Conservation (phyloP, 2,888 invertebrate species). For the Euplexia lucipara region DNA sequence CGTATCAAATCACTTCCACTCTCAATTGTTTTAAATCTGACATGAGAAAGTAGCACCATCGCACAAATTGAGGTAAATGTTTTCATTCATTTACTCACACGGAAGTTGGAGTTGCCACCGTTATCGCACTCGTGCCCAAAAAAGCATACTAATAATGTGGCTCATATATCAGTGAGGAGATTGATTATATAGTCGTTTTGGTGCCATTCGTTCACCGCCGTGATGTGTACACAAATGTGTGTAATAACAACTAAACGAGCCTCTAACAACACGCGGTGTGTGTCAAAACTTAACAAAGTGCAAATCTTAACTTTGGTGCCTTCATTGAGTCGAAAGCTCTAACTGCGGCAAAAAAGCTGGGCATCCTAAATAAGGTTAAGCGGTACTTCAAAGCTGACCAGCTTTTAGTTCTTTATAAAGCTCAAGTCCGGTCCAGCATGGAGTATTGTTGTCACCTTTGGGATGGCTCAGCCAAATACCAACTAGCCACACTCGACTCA, state of each 20-base stretch:
- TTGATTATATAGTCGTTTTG: slow-evolving; percentile 32
- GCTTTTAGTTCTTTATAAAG: too few species aligned
- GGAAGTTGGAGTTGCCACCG: slow-evolving; percentile 10
- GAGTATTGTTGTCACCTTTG: too few species aligned
- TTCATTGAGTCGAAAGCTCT: too few species aligned
- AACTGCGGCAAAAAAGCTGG: too few species aligned
- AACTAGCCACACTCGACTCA: too few species aligned
- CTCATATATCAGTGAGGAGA: slow-evolving; percentile 20
- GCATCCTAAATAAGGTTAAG: too few species aligned
- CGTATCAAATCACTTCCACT: neutral
- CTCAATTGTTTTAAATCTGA: slow-evolving; percentile 17
- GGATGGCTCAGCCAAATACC: too few species aligned
- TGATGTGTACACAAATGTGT: slow-evolving; percentile 19
- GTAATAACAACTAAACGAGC: neutral
- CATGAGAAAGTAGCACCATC: slow-evolving; percentile 10
- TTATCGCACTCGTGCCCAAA: slow-evolving; percentile 21
- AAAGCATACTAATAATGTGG: slow-evolving; percentile 35
- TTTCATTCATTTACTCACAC: slow-evolving; percentile 17
- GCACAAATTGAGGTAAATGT: slow-evolving; percentile 17
- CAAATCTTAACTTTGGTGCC: too few species aligned
- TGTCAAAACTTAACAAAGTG: too few species aligned
- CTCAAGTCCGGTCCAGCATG: too few species aligned
- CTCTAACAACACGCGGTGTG: slow-evolving; percentile 8
- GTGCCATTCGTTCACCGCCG: slow-evolving; percentile 10
- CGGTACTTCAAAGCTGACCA: too few species aligned